These are phyloP conservation scores for Ctenopoma multispine DNA, from an alignment of 2,797 vertebrate species.

Conservation along the genomic window DNA sequence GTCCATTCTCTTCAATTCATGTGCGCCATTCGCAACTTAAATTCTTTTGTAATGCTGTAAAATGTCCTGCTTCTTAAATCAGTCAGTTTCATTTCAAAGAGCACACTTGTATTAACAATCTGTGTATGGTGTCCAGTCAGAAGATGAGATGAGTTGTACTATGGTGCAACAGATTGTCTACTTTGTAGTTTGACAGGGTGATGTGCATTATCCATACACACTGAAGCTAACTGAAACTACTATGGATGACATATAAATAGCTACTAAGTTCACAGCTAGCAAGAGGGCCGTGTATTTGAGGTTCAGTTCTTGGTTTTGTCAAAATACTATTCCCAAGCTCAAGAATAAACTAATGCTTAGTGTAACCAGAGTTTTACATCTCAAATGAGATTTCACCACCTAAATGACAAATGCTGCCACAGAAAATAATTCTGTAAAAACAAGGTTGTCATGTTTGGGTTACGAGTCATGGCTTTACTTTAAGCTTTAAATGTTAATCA, in stretches of 20 bases:
- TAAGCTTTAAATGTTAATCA: constrained; percentile 11
- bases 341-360: neutral
- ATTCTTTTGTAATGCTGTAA: constrained; percentile 31
- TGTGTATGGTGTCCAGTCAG: constrained; percentile 4
- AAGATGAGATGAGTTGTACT: too few relatives aligned
- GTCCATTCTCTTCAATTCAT: constrained; percentile 27
- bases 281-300: too few relatives aligned
- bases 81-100: neutral
- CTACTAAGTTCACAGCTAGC: too few relatives aligned
- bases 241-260: too few relatives aligned
- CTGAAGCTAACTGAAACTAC: neutral
- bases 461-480: constrained; percentile 1
- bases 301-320: neutral
- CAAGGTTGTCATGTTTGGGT: neutral
- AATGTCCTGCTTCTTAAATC: neutral
- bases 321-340: neutral
- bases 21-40: constrained; percentile 20
- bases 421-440: neutral
- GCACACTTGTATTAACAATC: neutral
- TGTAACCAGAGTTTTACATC: neutral
- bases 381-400: neutral
- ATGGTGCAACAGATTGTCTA: too few relatives aligned
- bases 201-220: neutral
- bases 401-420: neutral
- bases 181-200: neutral